A percentile compares a stretch with the other conserved stretches of the same genome.
Conservation (phyloP, 2,113 vertebrate species). For the Xiphias gladius region DNA sequence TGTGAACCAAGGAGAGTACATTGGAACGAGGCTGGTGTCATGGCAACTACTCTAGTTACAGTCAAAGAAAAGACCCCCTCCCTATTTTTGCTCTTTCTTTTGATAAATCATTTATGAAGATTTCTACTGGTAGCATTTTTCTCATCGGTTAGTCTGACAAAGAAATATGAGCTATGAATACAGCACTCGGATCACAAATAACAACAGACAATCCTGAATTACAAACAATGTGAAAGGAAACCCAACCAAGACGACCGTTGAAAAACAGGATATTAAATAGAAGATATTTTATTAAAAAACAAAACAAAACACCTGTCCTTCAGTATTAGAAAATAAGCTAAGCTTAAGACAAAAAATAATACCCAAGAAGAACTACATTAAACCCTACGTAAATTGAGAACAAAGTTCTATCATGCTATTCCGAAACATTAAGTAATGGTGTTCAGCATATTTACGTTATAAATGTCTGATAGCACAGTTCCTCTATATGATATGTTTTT, state of each 20-base stretch:
- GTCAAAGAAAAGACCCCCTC: constrained; percentile 19
- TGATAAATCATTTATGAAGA: constrained; percentile 54
- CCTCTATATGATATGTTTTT: too few relatives aligned
- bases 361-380: background rate
- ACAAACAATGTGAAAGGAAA: background rate
- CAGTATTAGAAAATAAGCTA: background rate
- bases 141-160: background rate
- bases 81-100: constrained; percentile 18
- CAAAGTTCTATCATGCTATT: background rate
- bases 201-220: background rate
- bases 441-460: background rate
- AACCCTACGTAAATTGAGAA: background rate
- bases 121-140: background rate
- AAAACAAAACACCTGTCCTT: too few relatives aligned
- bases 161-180: background rate
- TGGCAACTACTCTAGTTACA: constrained; percentile 47
- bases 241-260: background rate
- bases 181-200: background rate
- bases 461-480: background rate
- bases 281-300: background rate
- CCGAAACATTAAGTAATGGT: background rate
- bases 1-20: constrained; percentile 27
- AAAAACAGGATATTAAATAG: background rate
- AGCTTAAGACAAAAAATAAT: background rate
- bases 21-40: constrained; percentile 44